Conservation (phyloP, 2,888 invertebrate species). For the Notocelia uddmanniana region DNA sequence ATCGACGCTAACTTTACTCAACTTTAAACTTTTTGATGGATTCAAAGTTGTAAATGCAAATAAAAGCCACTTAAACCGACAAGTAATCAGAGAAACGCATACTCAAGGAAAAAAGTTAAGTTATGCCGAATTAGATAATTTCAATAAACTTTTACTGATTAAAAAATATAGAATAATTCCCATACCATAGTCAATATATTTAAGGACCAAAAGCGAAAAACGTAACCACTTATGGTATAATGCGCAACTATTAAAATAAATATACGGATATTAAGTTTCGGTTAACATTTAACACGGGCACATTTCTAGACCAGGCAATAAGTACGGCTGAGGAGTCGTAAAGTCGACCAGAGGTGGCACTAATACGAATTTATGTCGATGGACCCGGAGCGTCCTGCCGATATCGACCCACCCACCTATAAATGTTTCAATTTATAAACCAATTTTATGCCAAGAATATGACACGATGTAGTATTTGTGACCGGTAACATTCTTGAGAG, state of each 20-base stretch:
- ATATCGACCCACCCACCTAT: conserved; percentile 77
- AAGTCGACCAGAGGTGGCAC: conserved; percentile 84
- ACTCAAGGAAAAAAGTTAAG: no score
- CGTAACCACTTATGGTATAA: not conserved
- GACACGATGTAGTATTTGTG: conserved; percentile 20
- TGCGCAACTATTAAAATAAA: conserved; percentile 45
- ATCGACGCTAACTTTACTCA: conserved; percentile 35
- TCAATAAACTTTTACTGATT: no score
- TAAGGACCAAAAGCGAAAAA: not conserved
- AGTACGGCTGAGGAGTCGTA: conserved; percentile 79
- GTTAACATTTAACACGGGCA: conserved; percentile 69
- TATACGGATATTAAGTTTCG: conserved; percentile 60
- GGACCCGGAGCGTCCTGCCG: conserved; percentile 68
- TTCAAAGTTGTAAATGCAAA: not conserved
- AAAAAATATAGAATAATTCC: no score
- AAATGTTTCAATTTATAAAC: conserved; percentile 80
- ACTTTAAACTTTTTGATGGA: not conserved
- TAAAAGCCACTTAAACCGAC: not conserved
- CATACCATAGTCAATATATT: not conserved
- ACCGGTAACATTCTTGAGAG: not conserved
- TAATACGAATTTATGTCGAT: conserved; percentile 84
- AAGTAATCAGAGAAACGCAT: not conserved
- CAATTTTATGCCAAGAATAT: conserved; percentile 55
- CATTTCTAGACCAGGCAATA: conserved; percentile 75
- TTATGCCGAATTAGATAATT: no score